Percentiles rank a stretch among this genome's conserved stretches.
Conservation (phyloP, 2,888 invertebrate genomes). For the Microctonus hyperodae region DNA sequence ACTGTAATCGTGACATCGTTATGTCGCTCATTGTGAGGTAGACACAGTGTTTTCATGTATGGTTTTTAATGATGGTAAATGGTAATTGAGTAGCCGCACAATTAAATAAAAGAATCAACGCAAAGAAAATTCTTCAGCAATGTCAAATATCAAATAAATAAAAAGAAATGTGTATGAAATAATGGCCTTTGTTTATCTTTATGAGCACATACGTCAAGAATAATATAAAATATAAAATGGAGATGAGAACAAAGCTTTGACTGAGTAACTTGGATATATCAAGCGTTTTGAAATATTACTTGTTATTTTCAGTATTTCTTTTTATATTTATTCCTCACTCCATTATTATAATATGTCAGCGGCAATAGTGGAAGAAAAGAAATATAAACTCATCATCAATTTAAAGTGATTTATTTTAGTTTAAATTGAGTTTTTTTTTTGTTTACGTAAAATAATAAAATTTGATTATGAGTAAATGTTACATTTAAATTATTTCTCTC, state of each 20-base stretch:
- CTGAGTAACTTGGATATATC: neutral
- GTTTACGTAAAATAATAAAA: no score
- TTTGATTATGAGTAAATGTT: no score
- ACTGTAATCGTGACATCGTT: conserved; percentile 1
- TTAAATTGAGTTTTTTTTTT: no score
- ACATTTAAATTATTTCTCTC: no score
- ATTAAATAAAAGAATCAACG: neutral
- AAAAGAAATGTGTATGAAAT: neutral
- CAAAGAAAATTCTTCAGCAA: neutral
- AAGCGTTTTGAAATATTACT: no score
- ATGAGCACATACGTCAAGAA: no score
- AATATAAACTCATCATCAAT: neutral
- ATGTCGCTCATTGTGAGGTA: neutral
- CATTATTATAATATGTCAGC: neutral
- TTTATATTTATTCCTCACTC: neutral
- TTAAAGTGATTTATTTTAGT: no score
- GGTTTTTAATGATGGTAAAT: neutral
- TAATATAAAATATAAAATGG: neutral
- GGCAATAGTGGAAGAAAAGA: neutral
- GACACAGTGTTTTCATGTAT: neutral
- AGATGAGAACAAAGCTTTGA: neutral
- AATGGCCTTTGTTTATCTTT: neutral
- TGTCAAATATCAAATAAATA: conserved; percentile 2
- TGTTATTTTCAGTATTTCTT: neutral
- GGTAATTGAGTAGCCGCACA: neutral